Conservation (phyloP, 2,888 invertebrate genomes). For the Hedya salicella region DNA sequence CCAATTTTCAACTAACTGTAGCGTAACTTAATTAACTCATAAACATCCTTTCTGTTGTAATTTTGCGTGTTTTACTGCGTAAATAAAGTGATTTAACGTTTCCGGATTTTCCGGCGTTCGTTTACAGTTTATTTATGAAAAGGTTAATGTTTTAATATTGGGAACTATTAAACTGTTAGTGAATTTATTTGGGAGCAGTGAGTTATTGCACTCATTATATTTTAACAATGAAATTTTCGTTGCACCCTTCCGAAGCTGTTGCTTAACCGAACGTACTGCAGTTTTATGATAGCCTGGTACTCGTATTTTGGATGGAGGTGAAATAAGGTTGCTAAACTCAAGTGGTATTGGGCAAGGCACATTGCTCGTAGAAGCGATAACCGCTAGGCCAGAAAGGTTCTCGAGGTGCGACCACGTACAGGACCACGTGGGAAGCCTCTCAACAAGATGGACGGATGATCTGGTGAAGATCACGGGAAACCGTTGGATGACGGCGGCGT, state of each 20-base stretch:
- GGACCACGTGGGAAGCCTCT: too few relatives aligned
- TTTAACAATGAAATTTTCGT: neutral
- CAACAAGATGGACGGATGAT: too few relatives aligned
- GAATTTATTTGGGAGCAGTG: neutral
- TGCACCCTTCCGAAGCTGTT: neutral
- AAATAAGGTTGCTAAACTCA: too few relatives aligned
- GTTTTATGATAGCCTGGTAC: too few relatives aligned
- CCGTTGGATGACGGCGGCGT: too few relatives aligned
- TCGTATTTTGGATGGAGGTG: too few relatives aligned
- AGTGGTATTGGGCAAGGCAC: too few relatives aligned
- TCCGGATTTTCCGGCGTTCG: conserved; percentile 11
- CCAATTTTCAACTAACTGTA: conserved; percentile 15
- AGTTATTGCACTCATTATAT: neutral
- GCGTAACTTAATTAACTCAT: conserved; percentile 16
- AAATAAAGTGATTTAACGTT: conserved; percentile 22
- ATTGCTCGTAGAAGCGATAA: too few relatives aligned
- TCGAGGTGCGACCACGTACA: too few relatives aligned
- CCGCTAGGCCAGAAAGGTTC: too few relatives aligned
- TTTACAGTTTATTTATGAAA: conserved; percentile 2
- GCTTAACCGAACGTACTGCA: too few relatives aligned
- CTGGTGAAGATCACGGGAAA: too few relatives aligned
- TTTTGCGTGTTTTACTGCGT: conserved; percentile 20
- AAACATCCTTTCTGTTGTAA: conserved; percentile 15
- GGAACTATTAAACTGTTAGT: neutral
- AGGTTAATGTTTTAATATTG: conserved; percentile 1